phyloP scores from a whole-genome alignment of 2,888 invertebrate species.

The Acleris holmiana region DNA sequence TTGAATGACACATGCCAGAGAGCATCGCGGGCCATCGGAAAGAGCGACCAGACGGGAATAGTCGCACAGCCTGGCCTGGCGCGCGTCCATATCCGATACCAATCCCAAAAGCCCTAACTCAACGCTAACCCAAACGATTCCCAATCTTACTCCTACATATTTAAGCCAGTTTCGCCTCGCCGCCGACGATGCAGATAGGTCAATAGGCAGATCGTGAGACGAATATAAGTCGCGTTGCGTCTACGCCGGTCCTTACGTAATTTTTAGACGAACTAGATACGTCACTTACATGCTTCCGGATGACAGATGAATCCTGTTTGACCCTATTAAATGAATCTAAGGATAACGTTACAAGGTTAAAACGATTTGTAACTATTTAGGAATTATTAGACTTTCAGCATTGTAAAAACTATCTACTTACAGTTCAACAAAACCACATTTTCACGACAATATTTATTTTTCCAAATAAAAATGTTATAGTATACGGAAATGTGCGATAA shows the following conservation, averaged over 20 bases:
- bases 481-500: conserved; percentile 44
- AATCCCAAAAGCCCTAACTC: conserved; percentile 61
- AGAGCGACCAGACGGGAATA: conserved; percentile 81
- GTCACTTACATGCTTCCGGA: conserved; percentile 76
- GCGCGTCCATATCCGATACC: conserved; percentile 67
- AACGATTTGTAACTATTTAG: conserved; percentile 50
- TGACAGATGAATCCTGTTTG: conserved; percentile 65
- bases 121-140: conserved; percentile 54
- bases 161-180: conserved; percentile 60
- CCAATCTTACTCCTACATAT: conserved; percentile 61
- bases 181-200: conserved; percentile 51
- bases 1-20: conserved; percentile 69
- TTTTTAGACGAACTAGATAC: conserved; percentile 77
- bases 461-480: conserved; percentile 26
- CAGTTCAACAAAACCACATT: not conserved
- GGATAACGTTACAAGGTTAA: conserved; percentile 53
- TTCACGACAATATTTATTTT: conserved; percentile 25
- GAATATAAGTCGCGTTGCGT: conserved; percentile 77
- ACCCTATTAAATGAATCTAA: conserved; percentile 60
- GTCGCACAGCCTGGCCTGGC: conserved; percentile 82
- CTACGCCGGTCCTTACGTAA: conserved; percentile 79
- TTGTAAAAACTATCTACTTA: not conserved
- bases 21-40: conserved; percentile 66
- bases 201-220: conserved; percentile 53
- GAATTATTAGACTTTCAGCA: not conserved